Percentiles rank a stretch among this genome's conserved stretches.
Evolutionary conservation across 2,888 invertebrate genomes (phyloP).

Genomic region (Drosophila niveifrons): DNA sequence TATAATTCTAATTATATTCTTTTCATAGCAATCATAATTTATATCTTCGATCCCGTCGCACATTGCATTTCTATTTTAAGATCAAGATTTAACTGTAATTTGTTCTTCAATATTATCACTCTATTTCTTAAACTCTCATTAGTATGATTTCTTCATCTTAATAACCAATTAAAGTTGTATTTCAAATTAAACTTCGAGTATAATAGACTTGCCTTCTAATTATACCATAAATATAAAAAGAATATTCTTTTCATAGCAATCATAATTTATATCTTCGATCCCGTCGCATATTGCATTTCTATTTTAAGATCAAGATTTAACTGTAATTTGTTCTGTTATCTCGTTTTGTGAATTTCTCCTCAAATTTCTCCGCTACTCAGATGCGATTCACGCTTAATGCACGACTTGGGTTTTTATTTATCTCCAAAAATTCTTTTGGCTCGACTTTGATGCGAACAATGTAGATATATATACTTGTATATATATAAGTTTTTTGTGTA

Average conservation of each 20-base stretch:
- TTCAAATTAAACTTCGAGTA: too few species aligned
- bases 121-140: too few species aligned
- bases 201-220: too few species aligned
- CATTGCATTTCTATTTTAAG: not conserved
- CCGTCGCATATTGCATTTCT: not conserved
- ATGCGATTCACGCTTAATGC: not conserved
- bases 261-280: not conserved
- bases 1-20: not conserved
- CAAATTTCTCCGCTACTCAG: not conserved
- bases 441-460: not conserved
- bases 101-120: too few species aligned
- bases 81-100: not conserved
- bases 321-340: not conserved
- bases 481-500: conserved; percentile 17
- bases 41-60: too few species aligned
- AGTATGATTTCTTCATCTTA: too few species aligned
- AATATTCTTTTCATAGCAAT: not conserved
- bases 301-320: not conserved
- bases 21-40: not conserved
- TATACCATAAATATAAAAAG: too few species aligned
- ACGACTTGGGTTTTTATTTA: not conserved
- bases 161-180: too few species aligned
- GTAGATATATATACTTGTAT: not conserved
- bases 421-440: conserved; percentile 1
- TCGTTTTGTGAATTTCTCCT: not conserved